Percentiles rank a stretch among this genome's conserved stretches.
Conservation (phyloP, 2,797 vertebrate species). For the Lindbergichthys nudifrons region DNA sequence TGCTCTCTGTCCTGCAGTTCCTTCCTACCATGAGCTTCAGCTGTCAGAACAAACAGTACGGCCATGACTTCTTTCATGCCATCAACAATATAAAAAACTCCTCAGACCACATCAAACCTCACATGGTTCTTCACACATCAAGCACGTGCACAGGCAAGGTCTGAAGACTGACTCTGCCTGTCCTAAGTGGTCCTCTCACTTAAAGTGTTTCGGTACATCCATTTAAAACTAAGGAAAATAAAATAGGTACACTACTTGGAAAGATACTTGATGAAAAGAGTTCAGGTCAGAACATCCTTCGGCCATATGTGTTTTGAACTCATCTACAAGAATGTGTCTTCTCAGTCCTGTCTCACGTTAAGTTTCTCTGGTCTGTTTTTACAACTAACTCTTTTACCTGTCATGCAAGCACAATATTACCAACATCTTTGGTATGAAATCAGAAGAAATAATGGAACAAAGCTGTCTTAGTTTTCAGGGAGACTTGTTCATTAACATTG, state of each 20-base stretch:
- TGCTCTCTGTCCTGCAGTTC: slow-evolving; percentile 57
- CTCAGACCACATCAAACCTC: slow-evolving; percentile 77
- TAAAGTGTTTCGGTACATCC: slow-evolving; percentile 1
- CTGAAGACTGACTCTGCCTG: slow-evolving; percentile 34
- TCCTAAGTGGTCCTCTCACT: slow-evolving; percentile 18
- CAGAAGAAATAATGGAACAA: neutral
- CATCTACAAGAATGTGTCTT: neutral
- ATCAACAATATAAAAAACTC: slow-evolving; percentile 74
- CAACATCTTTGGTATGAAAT: slow-evolving; percentile 15
- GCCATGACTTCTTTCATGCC: slow-evolving; percentile 64
- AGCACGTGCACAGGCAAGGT: slow-evolving; percentile 35
- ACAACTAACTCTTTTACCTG: slow-evolving; percentile 8
- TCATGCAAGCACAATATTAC: slow-evolving; percentile 15
- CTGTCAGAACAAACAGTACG: slow-evolving; percentile 47
- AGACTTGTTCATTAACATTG: slow-evolving; percentile 5
- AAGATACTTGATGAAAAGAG: slow-evolving; percentile 17
- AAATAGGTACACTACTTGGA: neutral
- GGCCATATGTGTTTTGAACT: slow-evolving; percentile 13
- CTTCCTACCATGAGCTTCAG: slow-evolving; percentile 55
- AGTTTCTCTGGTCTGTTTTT: slow-evolving; percentile 16
- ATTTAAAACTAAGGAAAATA: slow-evolving; percentile 1
- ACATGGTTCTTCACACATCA: slow-evolving; percentile 44
- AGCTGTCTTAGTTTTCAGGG: slow-evolving; percentile 25
- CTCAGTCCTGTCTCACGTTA: neutral
- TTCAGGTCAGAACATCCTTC: slow-evolving; percentile 27